phyloP scores from a whole-genome alignment of 2,113 vertebrate genomes.

The Clarias macrocephalus region DNA sequence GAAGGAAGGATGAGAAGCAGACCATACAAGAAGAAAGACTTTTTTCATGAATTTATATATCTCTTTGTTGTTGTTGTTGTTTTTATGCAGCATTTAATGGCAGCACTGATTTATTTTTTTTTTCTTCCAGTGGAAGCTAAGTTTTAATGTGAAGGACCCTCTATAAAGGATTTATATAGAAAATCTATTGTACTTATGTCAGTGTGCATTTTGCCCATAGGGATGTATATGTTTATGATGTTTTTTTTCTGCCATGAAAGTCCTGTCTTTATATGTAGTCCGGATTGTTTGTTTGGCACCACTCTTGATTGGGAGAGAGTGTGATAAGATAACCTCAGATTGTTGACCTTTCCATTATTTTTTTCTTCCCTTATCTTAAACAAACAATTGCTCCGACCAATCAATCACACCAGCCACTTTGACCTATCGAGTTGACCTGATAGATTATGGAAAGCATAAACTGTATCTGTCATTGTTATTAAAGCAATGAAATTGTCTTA shows the following conservation, averaged over 20 bases:
- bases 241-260: background rate
- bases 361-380: slow-evolving; percentile 50
- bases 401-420: slow-evolving; percentile 35
- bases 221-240: slow-evolving; percentile 8
- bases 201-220: slow-evolving; percentile 2
- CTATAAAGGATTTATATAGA: slow-evolving; percentile 56
- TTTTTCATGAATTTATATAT: background rate
- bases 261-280: slow-evolving; percentile 19
- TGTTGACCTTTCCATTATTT: slow-evolving; percentile 54
- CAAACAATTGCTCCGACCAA: slow-evolving; percentile 47
- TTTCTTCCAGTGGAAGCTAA: slow-evolving; percentile 59
- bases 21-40: background rate
- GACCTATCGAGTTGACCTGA: slow-evolving; percentile 33
- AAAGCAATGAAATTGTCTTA: slow-evolving; percentile 27
- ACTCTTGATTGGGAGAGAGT: slow-evolving; percentile 14
- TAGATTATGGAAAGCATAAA: slow-evolving; percentile 8
- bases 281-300: slow-evolving; percentile 33
- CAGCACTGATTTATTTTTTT: slow-evolving; percentile 42
- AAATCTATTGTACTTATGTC: slow-evolving; percentile 43
- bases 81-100: slow-evolving; percentile 35
- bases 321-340: slow-evolving; percentile 52
- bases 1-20: background rate
- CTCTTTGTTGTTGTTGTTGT: background rate
- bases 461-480: slow-evolving; percentile 21
- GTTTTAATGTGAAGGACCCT: slow-evolving; percentile 44